These are phyloP conservation scores for Eupithecia inturbata DNA, from an alignment of 2,888 invertebrate species.

Conservation along the genomic window DNA sequence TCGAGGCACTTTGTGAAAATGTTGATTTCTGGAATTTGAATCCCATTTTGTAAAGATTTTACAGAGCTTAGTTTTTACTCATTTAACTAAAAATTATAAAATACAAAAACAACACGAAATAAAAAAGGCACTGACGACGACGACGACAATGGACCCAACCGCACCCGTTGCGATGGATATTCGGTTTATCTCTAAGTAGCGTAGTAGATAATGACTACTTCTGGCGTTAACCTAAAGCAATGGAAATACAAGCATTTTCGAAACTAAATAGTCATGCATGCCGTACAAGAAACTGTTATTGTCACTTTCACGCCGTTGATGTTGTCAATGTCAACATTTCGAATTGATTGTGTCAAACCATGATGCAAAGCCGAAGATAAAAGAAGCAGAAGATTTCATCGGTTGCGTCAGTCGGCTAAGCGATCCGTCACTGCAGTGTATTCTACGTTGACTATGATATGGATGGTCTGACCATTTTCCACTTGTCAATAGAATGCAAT, in stretches of 20 bases:
- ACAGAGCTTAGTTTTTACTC: background rate
- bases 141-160: background rate
- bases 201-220: background rate
- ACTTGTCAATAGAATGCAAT: too few relatives aligned
- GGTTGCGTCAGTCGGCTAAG: too few relatives aligned
- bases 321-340: background rate
- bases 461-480: too few relatives aligned
- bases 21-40: background rate
- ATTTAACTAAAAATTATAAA: background rate
- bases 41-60: background rate
- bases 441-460: too few relatives aligned
- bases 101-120: background rate
- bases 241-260: background rate
- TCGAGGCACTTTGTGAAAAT: too few relatives aligned
- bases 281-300: constrained; percentile 27
- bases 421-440: too few relatives aligned
- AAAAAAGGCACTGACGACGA: background rate
- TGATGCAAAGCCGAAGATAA: too few relatives aligned
- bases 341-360: too few relatives aligned
- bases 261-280: constrained; percentile 7
- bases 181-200: background rate
- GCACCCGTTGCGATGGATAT: background rate
- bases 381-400: too few relatives aligned
- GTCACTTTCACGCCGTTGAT: constrained; percentile 32
- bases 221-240: background rate